Conservation (phyloP, 2,113 vertebrate species). For the Stigmatopora argus region DNA sequence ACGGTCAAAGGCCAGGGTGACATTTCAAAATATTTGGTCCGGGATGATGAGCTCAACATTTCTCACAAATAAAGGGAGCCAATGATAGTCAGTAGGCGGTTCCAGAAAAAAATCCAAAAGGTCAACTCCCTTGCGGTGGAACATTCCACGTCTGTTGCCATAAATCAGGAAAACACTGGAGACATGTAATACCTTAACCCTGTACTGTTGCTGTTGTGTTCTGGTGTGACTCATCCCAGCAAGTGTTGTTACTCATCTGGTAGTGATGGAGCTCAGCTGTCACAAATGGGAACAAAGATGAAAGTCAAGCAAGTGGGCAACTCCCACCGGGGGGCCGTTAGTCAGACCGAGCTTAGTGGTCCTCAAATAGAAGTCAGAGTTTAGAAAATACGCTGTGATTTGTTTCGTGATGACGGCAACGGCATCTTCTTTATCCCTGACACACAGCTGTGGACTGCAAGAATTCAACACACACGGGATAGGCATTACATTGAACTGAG, state of each 20-base stretch:
- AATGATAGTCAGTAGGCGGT: neutral
- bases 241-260: slow-evolving; percentile 15
- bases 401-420: slow-evolving; percentile 7
- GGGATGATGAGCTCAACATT: neutral
- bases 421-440: slow-evolving; percentile 28
- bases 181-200: neutral
- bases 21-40: neutral
- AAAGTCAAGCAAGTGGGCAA: slow-evolving; percentile 26
- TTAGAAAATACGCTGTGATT: slow-evolving; percentile 34
- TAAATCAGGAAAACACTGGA: neutral
- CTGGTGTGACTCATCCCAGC: neutral
- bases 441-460: slow-evolving; percentile 51
- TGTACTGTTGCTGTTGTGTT: neutral
- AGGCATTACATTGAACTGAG: no score
- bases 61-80: neutral
- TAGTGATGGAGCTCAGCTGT: slow-evolving; percentile 56
- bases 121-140: neutral
- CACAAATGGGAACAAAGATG: slow-evolving; percentile 39
- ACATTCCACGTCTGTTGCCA: neutral
- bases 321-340: slow-evolving; percentile 39
- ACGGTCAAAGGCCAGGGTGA: neutral
- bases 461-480: slow-evolving; percentile 1
- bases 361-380: slow-evolving; percentile 35
- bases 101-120: neutral
- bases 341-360: slow-evolving; percentile 26